Percentiles rank a stretch among this genome's conserved stretches.
These are phyloP conservation scores for Pampus argenteus DNA, from an alignment of 2,797 vertebrate genomes.

Conservation along the genomic window DNA sequence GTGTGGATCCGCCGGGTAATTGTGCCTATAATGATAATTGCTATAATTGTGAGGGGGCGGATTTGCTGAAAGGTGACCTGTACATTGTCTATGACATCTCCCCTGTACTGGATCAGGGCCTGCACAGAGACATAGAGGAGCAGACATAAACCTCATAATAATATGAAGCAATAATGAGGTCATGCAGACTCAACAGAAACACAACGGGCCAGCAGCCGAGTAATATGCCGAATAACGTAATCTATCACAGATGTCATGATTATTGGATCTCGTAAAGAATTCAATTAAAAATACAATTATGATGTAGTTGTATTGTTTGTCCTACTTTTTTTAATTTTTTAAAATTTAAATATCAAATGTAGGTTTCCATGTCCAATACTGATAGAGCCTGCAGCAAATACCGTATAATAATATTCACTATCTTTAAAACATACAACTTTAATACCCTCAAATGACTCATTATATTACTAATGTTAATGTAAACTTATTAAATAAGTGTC, in stretches of 20 bases:
- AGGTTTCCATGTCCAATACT: neutral
- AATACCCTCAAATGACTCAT: neutral
- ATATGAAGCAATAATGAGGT: slow-evolving; percentile 14
- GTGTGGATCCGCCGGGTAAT: neutral
- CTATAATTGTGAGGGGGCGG: neutral
- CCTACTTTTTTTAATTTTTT: too few relatives aligned
- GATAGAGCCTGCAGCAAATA: neutral
- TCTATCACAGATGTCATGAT: slow-evolving; percentile 1
- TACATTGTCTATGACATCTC: slow-evolving; percentile 8
- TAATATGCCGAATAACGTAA: neutral
- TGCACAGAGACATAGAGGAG: slow-evolving; percentile 35
- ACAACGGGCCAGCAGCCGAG: neutral
- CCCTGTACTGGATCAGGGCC: slow-evolving; percentile 16
- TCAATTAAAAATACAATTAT: neutral
- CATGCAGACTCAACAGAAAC: slow-evolving; percentile 26
- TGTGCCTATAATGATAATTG: neutral
- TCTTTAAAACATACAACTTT: neutral
- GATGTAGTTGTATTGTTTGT: neutral
- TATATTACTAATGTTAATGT: slow-evolving; percentile 3
- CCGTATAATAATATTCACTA: neutral
- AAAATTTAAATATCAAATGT: neutral
- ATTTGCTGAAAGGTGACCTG: slow-evolving; percentile 29
- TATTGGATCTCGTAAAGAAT: neutral
- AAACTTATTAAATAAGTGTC: neutral
- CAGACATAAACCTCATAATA: neutral